Conservation (phyloP, 2,888 invertebrate genomes). For the Drosophila testacea region DNA sequence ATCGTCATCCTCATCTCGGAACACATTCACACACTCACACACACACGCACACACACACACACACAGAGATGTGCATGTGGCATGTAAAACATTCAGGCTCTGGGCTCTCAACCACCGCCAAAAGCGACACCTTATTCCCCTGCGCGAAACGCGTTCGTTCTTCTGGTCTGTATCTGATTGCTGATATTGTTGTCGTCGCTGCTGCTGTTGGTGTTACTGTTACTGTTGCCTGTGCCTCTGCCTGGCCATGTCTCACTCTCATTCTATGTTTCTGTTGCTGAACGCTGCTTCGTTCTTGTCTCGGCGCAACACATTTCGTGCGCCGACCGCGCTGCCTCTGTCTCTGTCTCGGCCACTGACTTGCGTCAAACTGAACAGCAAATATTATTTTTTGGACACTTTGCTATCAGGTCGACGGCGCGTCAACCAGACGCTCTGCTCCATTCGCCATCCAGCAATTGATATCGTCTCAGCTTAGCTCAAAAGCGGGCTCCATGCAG, state of each 20-base stretch:
- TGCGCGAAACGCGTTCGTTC: constrained; percentile 33
- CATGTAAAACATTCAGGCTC: constrained; percentile 34
- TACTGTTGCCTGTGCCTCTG: constrained; percentile 25
- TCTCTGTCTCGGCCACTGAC: constrained; percentile 42
- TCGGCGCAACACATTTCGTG: constrained; percentile 39
- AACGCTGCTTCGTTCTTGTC: constrained; percentile 57
- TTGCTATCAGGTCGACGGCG: constrained; percentile 84
- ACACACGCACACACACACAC: constrained; percentile 15
- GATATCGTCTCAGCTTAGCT: constrained; percentile 75
- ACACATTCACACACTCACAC: constrained; percentile 17
- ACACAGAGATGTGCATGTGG: constrained; percentile 4
- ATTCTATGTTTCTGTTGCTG: constrained; percentile 45
- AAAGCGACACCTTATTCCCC: constrained; percentile 61
- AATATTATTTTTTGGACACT: constrained; percentile 85
- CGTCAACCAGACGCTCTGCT: constrained; percentile 81
- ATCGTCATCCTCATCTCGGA: constrained; percentile 42
- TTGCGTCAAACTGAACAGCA: constrained; percentile 81
- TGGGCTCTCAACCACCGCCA: constrained; percentile 66
- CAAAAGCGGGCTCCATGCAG: constrained; percentile 4
- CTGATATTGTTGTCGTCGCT: constrained; percentile 29
- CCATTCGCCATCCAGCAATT: constrained; percentile 79
- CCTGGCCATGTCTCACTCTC: constrained; percentile 54
- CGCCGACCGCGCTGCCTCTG: constrained; percentile 31
- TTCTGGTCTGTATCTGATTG: constrained; percentile 59
- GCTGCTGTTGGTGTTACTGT: constrained; percentile 16